A percentile compares a stretch with the other conserved stretches of the same genome.
phyloP scores from a whole-genome alignment of 2,888 invertebrate species.

The Leptinotarsa rubiginosa region DNA sequence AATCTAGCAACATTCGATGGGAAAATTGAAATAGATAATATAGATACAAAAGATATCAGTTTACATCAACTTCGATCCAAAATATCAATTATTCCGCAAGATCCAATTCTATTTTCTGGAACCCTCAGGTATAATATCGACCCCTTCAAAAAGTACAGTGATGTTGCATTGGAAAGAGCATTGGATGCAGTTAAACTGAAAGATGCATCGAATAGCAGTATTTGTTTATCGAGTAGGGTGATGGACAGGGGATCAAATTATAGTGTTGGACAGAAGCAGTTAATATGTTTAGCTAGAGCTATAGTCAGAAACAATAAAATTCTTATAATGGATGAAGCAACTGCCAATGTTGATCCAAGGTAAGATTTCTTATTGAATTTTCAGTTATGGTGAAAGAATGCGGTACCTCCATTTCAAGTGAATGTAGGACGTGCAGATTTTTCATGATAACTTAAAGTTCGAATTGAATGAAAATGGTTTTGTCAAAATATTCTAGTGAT shows the following conservation, averaged over 20 bases:
- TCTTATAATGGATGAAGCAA: constrained; percentile 91
- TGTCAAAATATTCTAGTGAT: too few species aligned
- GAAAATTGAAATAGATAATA: constrained; percentile 77
- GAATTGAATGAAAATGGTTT: too few species aligned
- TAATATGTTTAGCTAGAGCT: constrained; percentile 90
- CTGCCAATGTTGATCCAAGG: constrained; percentile 92
- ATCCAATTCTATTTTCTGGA: constrained; percentile 72
- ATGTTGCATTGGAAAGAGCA: constrained; percentile 77
- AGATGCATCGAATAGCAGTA: constrained; percentile 71
- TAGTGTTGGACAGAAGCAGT: constrained; percentile 90
- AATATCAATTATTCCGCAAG: constrained; percentile 72
- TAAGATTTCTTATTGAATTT: constrained; percentile 62
- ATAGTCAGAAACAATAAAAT: constrained; percentile 86
- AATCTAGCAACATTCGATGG: constrained; percentile 80
- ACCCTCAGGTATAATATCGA: constrained; percentile 77
- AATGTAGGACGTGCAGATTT: too few species aligned
- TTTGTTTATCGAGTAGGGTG: constrained; percentile 76
- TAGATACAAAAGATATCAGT: constrained; percentile 71
- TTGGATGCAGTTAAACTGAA: constrained; percentile 82
- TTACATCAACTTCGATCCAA: constrained; percentile 69
- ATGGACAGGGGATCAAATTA: constrained; percentile 84
- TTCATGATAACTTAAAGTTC: too few species aligned
- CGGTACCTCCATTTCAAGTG: too few species aligned
- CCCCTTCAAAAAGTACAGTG: constrained; percentile 78
- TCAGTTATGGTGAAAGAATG: too few species aligned